Percentiles rank a stretch among this genome's conserved stretches.
phyloP scores from a whole-genome alignment of 2,113 vertebrate genomes.

The Corapipo altera region DNA sequence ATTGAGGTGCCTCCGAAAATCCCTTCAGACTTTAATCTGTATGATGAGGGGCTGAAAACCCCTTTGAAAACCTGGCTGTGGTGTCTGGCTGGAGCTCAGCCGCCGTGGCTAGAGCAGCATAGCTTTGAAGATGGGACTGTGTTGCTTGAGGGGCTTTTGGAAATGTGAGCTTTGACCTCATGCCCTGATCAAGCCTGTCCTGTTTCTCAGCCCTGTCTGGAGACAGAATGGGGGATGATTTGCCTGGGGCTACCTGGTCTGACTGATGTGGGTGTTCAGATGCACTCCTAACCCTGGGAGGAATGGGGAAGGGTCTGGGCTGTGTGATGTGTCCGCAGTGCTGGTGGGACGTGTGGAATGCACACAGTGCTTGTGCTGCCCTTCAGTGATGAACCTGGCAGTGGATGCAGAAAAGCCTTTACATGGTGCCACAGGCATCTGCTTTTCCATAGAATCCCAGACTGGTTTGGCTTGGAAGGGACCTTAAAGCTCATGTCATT shows the following conservation, averaged over 20 bases:
- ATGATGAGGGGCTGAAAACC: neutral
- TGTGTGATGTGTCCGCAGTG: accelerated
- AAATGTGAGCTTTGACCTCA: neutral
- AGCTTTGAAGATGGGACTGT: neutral
- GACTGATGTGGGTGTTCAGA: neutral
- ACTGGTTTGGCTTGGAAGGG: neutral
- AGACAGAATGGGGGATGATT: neutral
- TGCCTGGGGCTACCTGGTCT: neutral
- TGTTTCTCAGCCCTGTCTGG: neutral
- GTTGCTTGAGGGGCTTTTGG: neutral
- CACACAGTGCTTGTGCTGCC: neutral
- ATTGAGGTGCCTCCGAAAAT: neutral
- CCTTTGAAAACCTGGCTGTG: neutral
- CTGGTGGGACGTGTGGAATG: neutral
- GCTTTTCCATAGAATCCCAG: neutral
- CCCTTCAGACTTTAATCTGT: neutral
- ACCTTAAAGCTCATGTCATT: neutral
- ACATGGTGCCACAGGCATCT: neutral
- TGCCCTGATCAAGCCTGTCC: neutral
- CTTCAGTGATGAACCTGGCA: neutral
- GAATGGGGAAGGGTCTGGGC: neutral
- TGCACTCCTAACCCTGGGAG: neutral
- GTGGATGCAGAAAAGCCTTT: neutral
- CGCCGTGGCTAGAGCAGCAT: neutral
- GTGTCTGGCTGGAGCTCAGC: neutral